Conservation (phyloP, 2,113 vertebrate species). For the Barbus barbus region DNA sequence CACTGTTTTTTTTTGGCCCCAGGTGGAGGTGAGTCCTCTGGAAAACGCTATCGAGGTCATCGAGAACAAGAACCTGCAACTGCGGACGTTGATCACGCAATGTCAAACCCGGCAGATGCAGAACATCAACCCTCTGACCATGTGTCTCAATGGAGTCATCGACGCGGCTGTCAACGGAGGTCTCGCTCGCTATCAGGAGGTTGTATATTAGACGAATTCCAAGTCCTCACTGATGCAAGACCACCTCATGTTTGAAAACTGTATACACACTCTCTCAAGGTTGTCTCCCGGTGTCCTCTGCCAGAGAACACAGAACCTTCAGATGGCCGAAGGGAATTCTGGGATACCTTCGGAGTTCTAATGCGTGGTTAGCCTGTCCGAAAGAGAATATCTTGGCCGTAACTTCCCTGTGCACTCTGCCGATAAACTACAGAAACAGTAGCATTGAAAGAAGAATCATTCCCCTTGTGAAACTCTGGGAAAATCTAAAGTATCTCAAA, state of each 20-base stretch:
- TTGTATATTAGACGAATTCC: conserved; percentile 47
- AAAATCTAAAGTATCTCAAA: conserved; percentile 43
- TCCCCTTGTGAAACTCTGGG: conserved; percentile 2
- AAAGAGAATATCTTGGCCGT: neutral
- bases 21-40: conserved; percentile 98
- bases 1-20: neutral
- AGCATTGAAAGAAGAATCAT: conserved; percentile 17
- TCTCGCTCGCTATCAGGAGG: conserved; percentile 96
- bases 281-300: neutral
- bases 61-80: conserved; percentile 96
- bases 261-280: neutral
- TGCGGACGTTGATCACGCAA: conserved; percentile 92
- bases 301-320: neutral
- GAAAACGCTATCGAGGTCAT: conserved; percentile 98
- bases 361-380: neutral
- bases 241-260: neutral
- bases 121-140: conserved; percentile 97
- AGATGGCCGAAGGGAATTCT: neutral
- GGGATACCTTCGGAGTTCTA: neutral
- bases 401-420: neutral
- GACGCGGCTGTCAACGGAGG: conserved; percentile 98
- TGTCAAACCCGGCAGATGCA: conserved; percentile 96
- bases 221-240: neutral
- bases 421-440: conserved; percentile 7
- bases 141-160: conserved; percentile 98